These are phyloP conservation scores for Apocheima hispidaria DNA, from an alignment of 2,888 invertebrate species.

Conservation along the genomic window DNA sequence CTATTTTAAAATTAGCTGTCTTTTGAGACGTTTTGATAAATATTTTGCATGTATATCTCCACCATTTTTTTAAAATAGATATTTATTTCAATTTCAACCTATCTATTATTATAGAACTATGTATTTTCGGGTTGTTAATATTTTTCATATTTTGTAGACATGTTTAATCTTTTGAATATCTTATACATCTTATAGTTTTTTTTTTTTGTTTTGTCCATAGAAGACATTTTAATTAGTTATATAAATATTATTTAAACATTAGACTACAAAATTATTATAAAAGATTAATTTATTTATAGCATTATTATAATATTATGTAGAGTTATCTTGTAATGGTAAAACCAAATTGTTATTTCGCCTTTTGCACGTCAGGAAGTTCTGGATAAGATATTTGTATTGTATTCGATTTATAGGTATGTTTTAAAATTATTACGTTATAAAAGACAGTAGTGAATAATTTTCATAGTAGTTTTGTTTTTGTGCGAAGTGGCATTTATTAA, in stretches of 20 bases:
- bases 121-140: slow-evolving; percentile 50
- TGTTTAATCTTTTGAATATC: background rate
- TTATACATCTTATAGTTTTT: too few species aligned
- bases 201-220: too few species aligned
- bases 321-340: slow-evolving; percentile 15
- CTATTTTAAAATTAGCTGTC: slow-evolving; percentile 47
- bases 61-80: background rate
- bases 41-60: slow-evolving; percentile 37
- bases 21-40: slow-evolving; percentile 51
- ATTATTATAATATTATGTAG: slow-evolving; percentile 1
- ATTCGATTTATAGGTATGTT: slow-evolving; percentile 9
- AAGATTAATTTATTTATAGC: background rate
- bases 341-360: slow-evolving; percentile 13
- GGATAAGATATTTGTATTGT: slow-evolving; percentile 9
- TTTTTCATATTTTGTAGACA: slow-evolving; percentile 9
- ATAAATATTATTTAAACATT: too few species aligned
- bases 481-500: slow-evolving; percentile 52
- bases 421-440: slow-evolving; percentile 33
- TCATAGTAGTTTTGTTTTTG: slow-evolving; percentile 30
- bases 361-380: slow-evolving; percentile 11
- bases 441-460: slow-evolving; percentile 47
- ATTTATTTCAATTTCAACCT: slow-evolving; percentile 32
- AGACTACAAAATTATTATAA: too few species aligned
- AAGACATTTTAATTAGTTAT: too few species aligned
- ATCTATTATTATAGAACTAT: too few species aligned